Percentiles rank a stretch among this genome's conserved stretches.
Conservation (phyloP, 2,888 invertebrate genomes). For the Halocaridina rubra region DNA sequence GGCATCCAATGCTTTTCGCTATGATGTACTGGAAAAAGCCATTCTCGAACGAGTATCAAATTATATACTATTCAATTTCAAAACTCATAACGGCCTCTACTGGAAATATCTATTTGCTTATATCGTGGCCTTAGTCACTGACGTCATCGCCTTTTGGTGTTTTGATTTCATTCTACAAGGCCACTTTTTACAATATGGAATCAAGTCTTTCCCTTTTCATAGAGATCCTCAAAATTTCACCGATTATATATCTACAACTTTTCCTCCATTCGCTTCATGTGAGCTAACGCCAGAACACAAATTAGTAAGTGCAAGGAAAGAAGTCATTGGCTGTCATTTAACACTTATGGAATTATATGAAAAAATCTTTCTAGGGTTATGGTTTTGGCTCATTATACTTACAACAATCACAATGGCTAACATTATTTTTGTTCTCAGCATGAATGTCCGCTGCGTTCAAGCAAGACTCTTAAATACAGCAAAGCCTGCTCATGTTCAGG, state of each 20-base stretch:
- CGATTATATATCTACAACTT: constrained; percentile 60
- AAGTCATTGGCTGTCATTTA: constrained; percentile 54
- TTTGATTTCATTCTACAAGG: constrained; percentile 57
- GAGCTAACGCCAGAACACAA: constrained; percentile 42
- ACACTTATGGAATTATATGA: constrained; percentile 61
- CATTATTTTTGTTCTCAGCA: constrained; percentile 38
- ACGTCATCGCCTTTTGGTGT: constrained; percentile 38
- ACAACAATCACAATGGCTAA: constrained; percentile 31
- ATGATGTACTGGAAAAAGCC: constrained; percentile 26
- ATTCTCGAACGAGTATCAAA: constrained; percentile 20
- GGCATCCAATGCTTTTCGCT: neutral
- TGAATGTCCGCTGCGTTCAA: constrained; percentile 33
- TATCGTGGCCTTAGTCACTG: constrained; percentile 39
- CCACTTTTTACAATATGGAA: constrained; percentile 44
- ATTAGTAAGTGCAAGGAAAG: constrained; percentile 30
- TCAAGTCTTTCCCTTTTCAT: constrained; percentile 44
- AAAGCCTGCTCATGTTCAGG: constrained; percentile 26
- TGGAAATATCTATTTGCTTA: constrained; percentile 44
- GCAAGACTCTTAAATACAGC: constrained; percentile 24
- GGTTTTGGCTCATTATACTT: constrained; percentile 56
- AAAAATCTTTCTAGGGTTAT: constrained; percentile 52
- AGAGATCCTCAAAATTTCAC: constrained; percentile 50
- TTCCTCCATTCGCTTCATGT: constrained; percentile 57
- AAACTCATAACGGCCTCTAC: constrained; percentile 58
- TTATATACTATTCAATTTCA: constrained; percentile 45